These are phyloP conservation scores for Chorisops tibialis DNA, from an alignment of 2,888 invertebrate genomes.

Conservation along the genomic window DNA sequence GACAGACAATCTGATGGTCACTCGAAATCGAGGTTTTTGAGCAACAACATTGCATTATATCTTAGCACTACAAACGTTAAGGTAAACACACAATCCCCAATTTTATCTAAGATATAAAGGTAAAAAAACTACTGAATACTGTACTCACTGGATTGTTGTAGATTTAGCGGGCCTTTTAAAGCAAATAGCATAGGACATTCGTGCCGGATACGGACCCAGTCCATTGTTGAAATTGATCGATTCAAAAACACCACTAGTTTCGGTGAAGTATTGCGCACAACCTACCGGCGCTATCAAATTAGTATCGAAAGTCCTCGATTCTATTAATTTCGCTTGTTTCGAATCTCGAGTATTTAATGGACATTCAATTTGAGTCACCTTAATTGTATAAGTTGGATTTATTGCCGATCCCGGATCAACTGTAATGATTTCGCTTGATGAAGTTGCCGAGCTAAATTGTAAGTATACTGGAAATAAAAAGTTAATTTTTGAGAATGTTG, in stretches of 20 bases:
- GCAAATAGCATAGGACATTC: constrained; percentile 62
- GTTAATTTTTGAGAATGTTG: too few species aligned
- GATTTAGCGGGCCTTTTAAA: constrained; percentile 52
- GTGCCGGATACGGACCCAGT: constrained; percentile 57
- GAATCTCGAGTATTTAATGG: constrained; percentile 53
- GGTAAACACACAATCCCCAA: too few species aligned
- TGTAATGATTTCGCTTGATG: constrained; percentile 51
- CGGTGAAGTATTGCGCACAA: constrained; percentile 65
- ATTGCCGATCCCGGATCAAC: constrained; percentile 52
- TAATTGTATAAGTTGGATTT: constrained; percentile 59
- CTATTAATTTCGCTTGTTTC: constrained; percentile 41
- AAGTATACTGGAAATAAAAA: constrained; percentile 39
- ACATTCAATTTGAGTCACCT: constrained; percentile 62
- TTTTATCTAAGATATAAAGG: too few species aligned
- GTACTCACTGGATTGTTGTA: constrained; percentile 43
- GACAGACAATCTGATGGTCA: too few species aligned
- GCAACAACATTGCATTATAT: too few species aligned
- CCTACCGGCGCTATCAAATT: constrained; percentile 59
- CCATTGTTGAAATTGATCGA: constrained; percentile 61
- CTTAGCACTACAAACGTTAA: too few species aligned
- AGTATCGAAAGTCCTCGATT: constrained; percentile 37
- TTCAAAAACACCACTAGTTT: constrained; percentile 56
- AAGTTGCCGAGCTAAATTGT: constrained; percentile 42
- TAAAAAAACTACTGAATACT: too few species aligned
- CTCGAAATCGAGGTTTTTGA: too few species aligned